phyloP scores from a whole-genome alignment of 2,888 invertebrate species.

The Neoscelio sp. region DNA sequence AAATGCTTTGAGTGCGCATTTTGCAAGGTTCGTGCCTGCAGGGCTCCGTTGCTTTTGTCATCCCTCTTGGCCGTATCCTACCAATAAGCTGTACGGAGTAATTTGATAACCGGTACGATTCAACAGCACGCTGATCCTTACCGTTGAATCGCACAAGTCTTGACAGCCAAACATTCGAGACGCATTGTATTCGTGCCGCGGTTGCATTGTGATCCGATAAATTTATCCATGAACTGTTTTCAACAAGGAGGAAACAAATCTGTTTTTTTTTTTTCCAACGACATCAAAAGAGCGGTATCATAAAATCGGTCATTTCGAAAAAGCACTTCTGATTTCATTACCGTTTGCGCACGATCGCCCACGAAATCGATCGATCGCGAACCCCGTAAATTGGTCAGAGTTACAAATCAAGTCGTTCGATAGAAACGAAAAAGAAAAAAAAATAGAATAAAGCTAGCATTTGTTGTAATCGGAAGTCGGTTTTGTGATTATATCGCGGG shows the following conservation, averaged over 20 bases:
- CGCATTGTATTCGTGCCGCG: neutral
- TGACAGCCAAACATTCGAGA: conserved; percentile 16
- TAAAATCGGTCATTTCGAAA: conserved; percentile 45
- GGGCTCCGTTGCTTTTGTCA: conserved; percentile 41
- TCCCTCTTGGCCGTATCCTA: conserved; percentile 31
- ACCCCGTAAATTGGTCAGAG: conserved; percentile 39
- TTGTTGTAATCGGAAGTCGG: conserved; percentile 52
- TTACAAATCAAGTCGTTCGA: conserved; percentile 46
- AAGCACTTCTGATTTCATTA: conserved; percentile 57
- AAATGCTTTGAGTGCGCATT: conserved; percentile 15
- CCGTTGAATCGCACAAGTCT: conserved; percentile 36
- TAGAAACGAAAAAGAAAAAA: conserved; percentile 31
- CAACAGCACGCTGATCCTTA: conserved; percentile 24
- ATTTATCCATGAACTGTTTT: conserved; percentile 13
- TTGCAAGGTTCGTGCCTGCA: conserved; percentile 15
- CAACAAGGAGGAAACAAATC: no score
- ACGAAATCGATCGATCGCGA: conserved; percentile 41
- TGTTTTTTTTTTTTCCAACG: conserved; percentile 44
- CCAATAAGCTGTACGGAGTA: conserved; percentile 48
- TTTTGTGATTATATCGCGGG: conserved; percentile 46
- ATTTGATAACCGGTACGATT: conserved; percentile 55
- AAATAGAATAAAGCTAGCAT: conserved; percentile 22
- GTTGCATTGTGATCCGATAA: conserved; percentile 2
- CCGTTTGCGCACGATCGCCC: conserved; percentile 53
- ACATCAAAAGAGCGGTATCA: conserved; percentile 21